A percentile compares a stretch with the other conserved stretches of the same genome.
Conservation (phyloP, 2,797 vertebrate genomes). For the Neoniphon sammara region DNA sequence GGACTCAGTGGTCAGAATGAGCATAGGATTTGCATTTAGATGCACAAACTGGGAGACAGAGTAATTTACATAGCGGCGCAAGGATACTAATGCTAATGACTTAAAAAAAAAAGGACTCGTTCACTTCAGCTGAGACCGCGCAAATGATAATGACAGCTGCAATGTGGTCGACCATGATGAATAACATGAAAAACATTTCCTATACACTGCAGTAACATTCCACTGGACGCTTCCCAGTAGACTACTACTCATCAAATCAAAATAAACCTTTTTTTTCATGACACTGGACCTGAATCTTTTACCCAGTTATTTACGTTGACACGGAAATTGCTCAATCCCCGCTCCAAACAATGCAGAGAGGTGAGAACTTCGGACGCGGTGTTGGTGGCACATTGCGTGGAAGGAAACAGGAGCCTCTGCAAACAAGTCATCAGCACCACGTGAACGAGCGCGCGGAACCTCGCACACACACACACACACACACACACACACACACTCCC, state of each 20-base stretch:
- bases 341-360: not conserved
- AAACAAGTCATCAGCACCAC: slow-evolving; percentile 51
- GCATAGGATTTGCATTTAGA: slow-evolving; percentile 26
- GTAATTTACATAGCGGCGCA: slow-evolving; percentile 42
- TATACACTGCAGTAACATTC: too few species aligned
- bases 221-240: too few species aligned
- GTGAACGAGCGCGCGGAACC: slow-evolving; percentile 34
- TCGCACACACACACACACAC: not conserved
- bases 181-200: too few species aligned
- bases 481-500: slow-evolving; percentile 11
- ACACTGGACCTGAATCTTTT: slow-evolving; percentile 19
- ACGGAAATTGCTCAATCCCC: slow-evolving; percentile 43
- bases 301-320: slow-evolving; percentile 17
- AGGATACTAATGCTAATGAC: not conserved
- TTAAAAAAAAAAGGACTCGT: too few species aligned
- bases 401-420: slow-evolving; percentile 36
- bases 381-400: slow-evolving; percentile 47
- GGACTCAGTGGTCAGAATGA: not conserved
- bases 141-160: not conserved
- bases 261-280: not conserved
- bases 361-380: slow-evolving; percentile 68
- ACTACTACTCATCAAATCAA: not conserved
- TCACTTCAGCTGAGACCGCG: not conserved
- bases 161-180: too few species aligned
- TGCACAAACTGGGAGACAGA: slow-evolving; percentile 15